Evolutionary conservation across 2,888 invertebrate genomes (phyloP).

Genomic region (Octodonta nipae): DNA sequence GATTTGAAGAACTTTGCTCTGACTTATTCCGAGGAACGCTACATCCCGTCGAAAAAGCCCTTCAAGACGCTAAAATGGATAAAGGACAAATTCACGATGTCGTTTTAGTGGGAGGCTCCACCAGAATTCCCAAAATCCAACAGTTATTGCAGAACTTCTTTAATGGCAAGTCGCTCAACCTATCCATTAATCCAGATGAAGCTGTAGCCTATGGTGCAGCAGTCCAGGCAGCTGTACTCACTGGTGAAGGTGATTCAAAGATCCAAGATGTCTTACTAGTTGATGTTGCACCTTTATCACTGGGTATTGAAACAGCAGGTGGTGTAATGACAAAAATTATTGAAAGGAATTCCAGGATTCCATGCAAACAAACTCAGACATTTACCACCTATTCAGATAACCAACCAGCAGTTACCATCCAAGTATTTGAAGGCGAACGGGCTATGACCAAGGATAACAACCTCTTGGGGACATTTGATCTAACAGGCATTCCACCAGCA

Average conservation of each 20-base stretch:
- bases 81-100: constrained; percentile 64
- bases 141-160: constrained; percentile 61
- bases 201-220: constrained; percentile 32
- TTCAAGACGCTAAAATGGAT: constrained; percentile 62
- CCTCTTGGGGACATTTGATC: constrained; percentile 48
- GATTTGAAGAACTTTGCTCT: constrained; percentile 62
- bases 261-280: constrained; percentile 61
- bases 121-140: constrained; percentile 67
- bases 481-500: constrained; percentile 55
- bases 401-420: constrained; percentile 54
- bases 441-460: constrained; percentile 74
- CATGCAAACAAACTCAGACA: constrained; percentile 40
- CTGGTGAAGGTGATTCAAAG: constrained; percentile 43
- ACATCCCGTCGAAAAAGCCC: constrained; percentile 58
- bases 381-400: constrained; percentile 56
- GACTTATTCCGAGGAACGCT: constrained; percentile 55
- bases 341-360: constrained; percentile 42
- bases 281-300: constrained; percentile 53
- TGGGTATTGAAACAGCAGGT: constrained; percentile 65
- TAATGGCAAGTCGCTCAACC: constrained; percentile 38
- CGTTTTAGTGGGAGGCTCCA: constrained; percentile 69
- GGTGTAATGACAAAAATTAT: constrained; percentile 59
- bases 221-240: constrained; percentile 29
- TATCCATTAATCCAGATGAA: constrained; percentile 31
- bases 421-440: constrained; percentile 59